Evolutionary conservation across 2,113 vertebrate species (phyloP).

Genomic region (Corythornis madagascariensis): DNA sequence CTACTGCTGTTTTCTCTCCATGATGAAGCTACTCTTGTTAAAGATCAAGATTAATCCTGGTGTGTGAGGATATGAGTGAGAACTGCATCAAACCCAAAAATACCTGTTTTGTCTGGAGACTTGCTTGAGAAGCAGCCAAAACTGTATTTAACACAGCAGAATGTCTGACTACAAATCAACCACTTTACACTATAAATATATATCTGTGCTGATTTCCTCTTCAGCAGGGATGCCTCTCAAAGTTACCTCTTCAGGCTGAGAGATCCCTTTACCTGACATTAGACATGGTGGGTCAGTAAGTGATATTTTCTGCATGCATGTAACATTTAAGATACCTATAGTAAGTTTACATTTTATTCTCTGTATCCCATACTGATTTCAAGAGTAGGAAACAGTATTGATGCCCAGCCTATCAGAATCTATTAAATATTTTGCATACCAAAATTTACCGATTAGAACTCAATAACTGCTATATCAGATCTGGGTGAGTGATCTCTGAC

Average conservation of each 20-base stretch:
- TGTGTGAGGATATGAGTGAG: background rate
- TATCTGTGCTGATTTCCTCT: background rate
- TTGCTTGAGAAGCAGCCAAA: background rate
- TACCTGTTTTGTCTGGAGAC: background rate
- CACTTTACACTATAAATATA: background rate
- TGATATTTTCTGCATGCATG: background rate
- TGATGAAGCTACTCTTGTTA: background rate
- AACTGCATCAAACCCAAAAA: background rate
- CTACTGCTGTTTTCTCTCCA: background rate
- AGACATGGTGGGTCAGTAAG: background rate
- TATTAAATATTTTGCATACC: background rate
- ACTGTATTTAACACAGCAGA: background rate
- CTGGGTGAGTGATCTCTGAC: background rate
- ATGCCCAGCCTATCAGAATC: background rate
- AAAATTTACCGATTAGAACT: background rate
- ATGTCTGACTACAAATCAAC: background rate
- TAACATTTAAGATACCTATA: background rate
- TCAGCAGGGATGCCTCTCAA: background rate
- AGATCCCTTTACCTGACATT: background rate
- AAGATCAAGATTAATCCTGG: background rate
- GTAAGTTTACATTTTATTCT: background rate
- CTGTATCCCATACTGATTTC: background rate
- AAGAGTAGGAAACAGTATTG: background rate
- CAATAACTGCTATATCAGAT: background rate
- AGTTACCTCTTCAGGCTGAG: background rate